Evolutionary conservation across 1,140 invertebrate species (phyloP).

Genomic region (Heliconius nattereri): DNA sequence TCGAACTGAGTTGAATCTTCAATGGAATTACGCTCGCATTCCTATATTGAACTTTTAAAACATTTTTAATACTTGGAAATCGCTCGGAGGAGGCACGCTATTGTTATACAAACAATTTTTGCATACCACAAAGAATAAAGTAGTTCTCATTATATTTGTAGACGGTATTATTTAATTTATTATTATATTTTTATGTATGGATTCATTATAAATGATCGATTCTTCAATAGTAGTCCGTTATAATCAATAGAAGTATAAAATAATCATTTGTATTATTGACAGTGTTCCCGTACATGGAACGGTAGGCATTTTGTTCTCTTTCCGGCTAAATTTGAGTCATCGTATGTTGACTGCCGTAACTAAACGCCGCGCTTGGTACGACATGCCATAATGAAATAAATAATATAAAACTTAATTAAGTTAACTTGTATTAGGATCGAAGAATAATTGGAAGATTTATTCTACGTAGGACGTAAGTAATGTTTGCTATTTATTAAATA

Average conservation of each 20-base stretch:
- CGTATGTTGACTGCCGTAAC: too few relatives aligned
- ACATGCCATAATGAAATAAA: background rate
- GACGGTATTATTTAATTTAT: background rate
- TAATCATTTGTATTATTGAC: too few relatives aligned
- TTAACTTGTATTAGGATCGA: too few relatives aligned
- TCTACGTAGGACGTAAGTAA: background rate
- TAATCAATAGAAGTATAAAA: too few relatives aligned
- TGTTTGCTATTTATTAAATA: background rate
- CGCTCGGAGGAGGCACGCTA: constrained; percentile 27
- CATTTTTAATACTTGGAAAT: constrained; percentile 50
- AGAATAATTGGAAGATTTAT: background rate
- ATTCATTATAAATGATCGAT: background rate
- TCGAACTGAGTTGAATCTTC: constrained; percentile 52
- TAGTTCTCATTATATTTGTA: constrained; percentile 18
- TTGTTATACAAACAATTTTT: constrained; percentile 30
- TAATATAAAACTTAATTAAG: background rate
- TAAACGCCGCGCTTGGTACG: too few relatives aligned
- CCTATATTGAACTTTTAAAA: constrained; percentile 51
- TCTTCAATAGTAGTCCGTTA: background rate
- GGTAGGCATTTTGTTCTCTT: too few relatives aligned
- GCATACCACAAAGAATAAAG: constrained; percentile 26
- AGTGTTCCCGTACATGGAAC: too few relatives aligned
- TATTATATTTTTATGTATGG: background rate
- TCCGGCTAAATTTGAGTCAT: too few relatives aligned
- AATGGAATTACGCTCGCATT: constrained; percentile 51